Percentiles rank a stretch among this genome's conserved stretches.
These are phyloP conservation scores for Heliconius hermathena DNA, from an alignment of 1,140 invertebrate species.

Conservation along the genomic window DNA sequence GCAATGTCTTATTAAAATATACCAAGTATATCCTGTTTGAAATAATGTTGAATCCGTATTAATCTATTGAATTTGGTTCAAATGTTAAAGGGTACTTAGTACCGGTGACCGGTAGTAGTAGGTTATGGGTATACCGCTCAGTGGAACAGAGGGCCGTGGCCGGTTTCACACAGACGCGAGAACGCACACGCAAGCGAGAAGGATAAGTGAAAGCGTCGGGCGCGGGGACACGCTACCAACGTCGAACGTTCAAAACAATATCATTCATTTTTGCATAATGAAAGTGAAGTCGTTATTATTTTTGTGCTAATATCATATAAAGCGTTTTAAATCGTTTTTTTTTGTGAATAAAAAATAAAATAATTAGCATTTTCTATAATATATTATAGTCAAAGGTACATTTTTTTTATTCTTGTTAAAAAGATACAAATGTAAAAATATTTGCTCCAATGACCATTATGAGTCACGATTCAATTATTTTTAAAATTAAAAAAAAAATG, in stretches of 20 bases:
- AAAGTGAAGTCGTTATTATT: constrained; percentile 31
- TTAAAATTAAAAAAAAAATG: no score
- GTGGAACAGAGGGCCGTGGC: constrained; percentile 33
- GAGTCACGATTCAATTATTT: neutral
- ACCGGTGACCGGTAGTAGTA: constrained; percentile 9
- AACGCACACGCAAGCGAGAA: constrained; percentile 34
- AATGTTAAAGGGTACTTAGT: neutral
- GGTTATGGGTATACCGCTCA: constrained; percentile 36
- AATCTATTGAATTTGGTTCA: neutral
- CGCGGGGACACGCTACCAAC: constrained; percentile 14
- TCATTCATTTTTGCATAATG: constrained; percentile 33
- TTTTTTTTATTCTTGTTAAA: neutral
- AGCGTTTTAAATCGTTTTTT: neutral
- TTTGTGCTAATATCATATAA: neutral
- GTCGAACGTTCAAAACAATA: constrained; percentile 27
- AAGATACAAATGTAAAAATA: neutral
- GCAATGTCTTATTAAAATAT: neutral
- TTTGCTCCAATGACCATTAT: neutral
- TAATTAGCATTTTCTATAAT: neutral
- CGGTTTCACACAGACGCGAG: constrained; percentile 29
- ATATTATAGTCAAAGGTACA: neutral
- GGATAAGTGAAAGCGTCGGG: constrained; percentile 52
- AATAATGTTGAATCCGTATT: neutral
- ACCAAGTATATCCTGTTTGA: neutral
- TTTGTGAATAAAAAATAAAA: neutral